These are phyloP conservation scores for Melanaphis sacchari DNA, from an alignment of 1,140 invertebrate species.

Conservation along the genomic window DNA sequence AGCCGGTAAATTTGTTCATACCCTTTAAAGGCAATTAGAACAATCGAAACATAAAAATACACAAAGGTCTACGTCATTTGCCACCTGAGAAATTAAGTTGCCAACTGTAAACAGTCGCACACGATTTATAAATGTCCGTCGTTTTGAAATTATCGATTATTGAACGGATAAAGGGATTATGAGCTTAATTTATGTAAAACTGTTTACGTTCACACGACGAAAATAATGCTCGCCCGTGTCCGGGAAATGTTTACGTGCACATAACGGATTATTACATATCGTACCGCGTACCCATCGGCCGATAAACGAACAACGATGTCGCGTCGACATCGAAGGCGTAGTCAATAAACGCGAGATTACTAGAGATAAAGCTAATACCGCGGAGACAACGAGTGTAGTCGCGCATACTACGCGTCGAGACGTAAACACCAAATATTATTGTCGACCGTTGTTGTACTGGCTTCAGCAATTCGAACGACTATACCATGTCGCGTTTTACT, in stretches of 20 bases:
- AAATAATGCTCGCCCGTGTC: neutral
- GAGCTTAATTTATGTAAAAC: neutral
- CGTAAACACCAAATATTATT: neutral
- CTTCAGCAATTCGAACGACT: neutral
- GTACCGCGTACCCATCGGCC: too few species aligned
- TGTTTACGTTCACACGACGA: neutral
- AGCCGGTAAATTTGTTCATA: neutral
- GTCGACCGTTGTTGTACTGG: neutral
- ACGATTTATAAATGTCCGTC: neutral
- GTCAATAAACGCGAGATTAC: neutral
- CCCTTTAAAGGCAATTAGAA: neutral
- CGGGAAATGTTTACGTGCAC: neutral
- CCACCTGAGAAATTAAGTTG: neutral
- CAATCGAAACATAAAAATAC: neutral
- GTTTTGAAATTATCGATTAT: neutral
- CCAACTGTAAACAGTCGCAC: neutral
- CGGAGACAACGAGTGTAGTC: neutral
- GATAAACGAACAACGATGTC: neutral
- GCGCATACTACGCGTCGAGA: too few species aligned
- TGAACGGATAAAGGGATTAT: neutral
- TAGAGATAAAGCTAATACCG: neutral
- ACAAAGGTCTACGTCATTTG: neutral
- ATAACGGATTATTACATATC: neutral
- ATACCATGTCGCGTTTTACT: too few species aligned
- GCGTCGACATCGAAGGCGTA: neutral